Conservation (phyloP, 1,140 invertebrate genomes). For the Samia ricini region DNA sequence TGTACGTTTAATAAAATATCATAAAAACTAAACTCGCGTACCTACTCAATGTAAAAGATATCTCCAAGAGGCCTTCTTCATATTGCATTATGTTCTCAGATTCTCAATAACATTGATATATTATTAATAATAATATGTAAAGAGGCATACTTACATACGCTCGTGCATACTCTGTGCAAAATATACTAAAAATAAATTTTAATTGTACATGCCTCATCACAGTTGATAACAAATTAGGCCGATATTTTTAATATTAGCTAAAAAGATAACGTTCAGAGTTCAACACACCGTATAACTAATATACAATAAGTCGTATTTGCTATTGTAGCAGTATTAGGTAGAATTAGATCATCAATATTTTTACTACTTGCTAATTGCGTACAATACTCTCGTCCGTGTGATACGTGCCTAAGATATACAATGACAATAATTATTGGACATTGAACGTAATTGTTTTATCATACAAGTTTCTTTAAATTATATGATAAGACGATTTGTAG, state of each 20-base stretch:
- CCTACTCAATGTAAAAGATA: too few relatives aligned
- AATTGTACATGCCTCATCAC: too few relatives aligned
- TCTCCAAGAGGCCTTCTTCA: too few relatives aligned
- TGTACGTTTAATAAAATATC: too few relatives aligned
- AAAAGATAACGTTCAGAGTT: neutral
- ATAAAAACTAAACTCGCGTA: too few relatives aligned
- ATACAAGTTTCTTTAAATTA: neutral
- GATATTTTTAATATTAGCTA: neutral
- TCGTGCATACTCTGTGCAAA: too few relatives aligned
- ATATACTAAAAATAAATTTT: too few relatives aligned
- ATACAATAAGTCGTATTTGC: neutral
- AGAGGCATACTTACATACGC: too few relatives aligned
- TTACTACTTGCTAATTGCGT: neutral
- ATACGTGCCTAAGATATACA: neutral
- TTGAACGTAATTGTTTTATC: neutral
- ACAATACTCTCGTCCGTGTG: neutral
- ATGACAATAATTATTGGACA: neutral
- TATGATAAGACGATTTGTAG: neutral
- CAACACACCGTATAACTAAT: neutral
- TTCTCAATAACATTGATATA: too few relatives aligned
- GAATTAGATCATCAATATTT: slow-evolving; percentile 1
- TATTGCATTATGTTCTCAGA: too few relatives aligned
- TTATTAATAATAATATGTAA: too few relatives aligned
- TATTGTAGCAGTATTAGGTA: neutral
- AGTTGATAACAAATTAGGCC: too few relatives aligned